These are phyloP conservation scores for Tricholauxania praeusta DNA, from an alignment of 2,888 invertebrate species.

Conservation along the genomic window DNA sequence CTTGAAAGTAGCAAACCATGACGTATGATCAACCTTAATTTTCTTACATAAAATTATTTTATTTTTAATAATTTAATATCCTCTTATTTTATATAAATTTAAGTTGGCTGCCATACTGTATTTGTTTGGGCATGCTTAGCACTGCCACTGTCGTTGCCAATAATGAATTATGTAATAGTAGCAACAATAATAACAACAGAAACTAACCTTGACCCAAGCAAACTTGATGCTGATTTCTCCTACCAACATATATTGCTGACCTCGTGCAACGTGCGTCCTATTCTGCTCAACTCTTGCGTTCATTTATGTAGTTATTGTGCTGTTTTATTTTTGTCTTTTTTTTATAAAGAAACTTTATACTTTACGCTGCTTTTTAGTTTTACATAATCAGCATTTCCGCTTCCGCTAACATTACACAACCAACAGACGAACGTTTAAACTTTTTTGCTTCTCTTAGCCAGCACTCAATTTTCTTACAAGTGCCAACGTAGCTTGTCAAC, in stretches of 20 bases:
- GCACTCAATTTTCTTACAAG: not conserved
- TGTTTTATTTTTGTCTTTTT: not conserved
- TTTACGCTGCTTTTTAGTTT: constrained; percentile 18
- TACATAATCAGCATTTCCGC: constrained; percentile 35
- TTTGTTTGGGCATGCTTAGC: not conserved
- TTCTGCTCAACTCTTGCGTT: not conserved
- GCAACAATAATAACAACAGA: not conserved
- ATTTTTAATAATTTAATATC: not conserved
- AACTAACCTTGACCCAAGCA: constrained; percentile 19
- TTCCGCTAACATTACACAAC: constrained; percentile 20
- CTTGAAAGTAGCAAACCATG: no score
- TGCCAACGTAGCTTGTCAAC: constrained; percentile 21
- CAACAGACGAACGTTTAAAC: not conserved
- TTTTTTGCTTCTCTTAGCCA: not conserved
- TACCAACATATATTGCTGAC: not conserved
- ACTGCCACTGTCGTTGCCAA: not conserved
- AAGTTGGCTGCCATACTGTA: no score
- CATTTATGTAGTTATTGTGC: not conserved
- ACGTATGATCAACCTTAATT: no score
- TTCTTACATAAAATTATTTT: no score
- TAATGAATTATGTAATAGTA: not conserved
- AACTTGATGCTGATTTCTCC: not conserved
- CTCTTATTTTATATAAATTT: not conserved
- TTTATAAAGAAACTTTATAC: not conserved
- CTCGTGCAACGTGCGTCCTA: not conserved